Percentiles rank a stretch among this genome's conserved stretches.
Conservation (phyloP, 2,797 vertebrate species). For the Sandelia bainsii region DNA sequence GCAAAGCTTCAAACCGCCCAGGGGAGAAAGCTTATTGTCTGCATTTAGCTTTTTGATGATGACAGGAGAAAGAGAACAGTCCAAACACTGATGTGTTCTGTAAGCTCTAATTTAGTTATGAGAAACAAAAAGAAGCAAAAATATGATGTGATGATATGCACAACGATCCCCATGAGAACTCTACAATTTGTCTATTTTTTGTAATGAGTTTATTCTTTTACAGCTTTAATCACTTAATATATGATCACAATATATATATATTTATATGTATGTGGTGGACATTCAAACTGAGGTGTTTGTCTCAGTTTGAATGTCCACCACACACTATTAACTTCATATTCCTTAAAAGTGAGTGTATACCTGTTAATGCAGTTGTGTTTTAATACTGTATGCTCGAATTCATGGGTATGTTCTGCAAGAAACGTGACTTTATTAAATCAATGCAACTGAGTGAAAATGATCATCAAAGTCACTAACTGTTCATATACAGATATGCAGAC, state of each 20-base stretch:
- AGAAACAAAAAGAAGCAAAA: slow-evolving; percentile 6
- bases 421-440: not conserved
- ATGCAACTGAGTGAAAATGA: no score
- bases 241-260: no score
- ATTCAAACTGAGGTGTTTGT: no score
- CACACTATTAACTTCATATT: not conserved
- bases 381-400: not conserved
- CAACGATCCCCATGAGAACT: not conserved
- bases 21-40: slow-evolving; percentile 65
- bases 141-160: not conserved
- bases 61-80: slow-evolving; percentile 8
- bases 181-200: not conserved
- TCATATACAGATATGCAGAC: not conserved
- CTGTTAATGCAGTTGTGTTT: not conserved
- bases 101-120: not conserved
- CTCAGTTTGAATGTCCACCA: no score
- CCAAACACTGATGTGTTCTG: slow-evolving; percentile 6
- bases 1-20: slow-evolving; percentile 51
- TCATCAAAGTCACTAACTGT: slow-evolving; percentile 1
- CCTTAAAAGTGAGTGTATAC: not conserved
- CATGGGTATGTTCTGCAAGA: not conserved
- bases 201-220: not conserved
- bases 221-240: no score
- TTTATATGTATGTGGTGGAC: no score
- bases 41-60: slow-evolving; percentile 42